Evolutionary conservation across 2,888 invertebrate genomes (phyloP).

Genomic region (Rhorus exstirpatorius): DNA sequence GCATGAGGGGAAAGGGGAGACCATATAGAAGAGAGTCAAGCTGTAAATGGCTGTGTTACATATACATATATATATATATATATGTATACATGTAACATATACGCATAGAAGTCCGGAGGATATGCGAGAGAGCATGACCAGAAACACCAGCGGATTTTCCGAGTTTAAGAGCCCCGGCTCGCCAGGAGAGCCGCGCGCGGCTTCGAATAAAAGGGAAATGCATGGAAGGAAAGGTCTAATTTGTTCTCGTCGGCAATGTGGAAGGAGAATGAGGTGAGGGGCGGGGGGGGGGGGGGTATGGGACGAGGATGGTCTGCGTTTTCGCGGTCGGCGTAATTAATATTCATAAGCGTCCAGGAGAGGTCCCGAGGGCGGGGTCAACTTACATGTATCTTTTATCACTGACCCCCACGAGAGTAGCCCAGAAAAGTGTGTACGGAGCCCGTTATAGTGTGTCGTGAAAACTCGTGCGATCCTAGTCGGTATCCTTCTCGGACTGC

Average conservation of each 20-base stretch:
- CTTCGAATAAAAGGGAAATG: constrained; percentile 85
- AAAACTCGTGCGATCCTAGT: constrained; percentile 58
- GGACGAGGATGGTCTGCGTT: constrained; percentile 67
- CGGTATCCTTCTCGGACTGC: constrained; percentile 73
- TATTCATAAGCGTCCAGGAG: constrained; percentile 86
- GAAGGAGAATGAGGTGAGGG: constrained; percentile 52
- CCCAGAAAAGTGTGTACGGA: constrained; percentile 41
- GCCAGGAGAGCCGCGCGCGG: constrained; percentile 51
- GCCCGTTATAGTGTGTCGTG: constrained; percentile 8
- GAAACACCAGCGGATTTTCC: constrained; percentile 70
- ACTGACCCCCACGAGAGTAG: constrained; percentile 80
- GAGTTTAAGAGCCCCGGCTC: constrained; percentile 73
- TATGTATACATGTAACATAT: too few species aligned
- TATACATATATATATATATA: constrained; percentile 18
- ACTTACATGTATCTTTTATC: constrained; percentile 86
- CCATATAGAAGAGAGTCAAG: constrained; percentile 36
- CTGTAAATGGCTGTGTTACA: constrained; percentile 12
- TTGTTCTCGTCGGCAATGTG: constrained; percentile 85
- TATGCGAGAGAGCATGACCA: constrained; percentile 53
- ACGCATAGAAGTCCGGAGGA: constrained; percentile 39
- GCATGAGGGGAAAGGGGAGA: constrained; percentile 30
- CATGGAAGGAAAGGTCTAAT: constrained; percentile 86
- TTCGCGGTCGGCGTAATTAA: constrained; percentile 82
- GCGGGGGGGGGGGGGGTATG: constrained; percentile 70
- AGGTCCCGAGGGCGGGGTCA: constrained; percentile 86